A percentile compares a stretch with the other conserved stretches of the same genome.
Conservation (phyloP, 2,888 invertebrate genomes). For the Chydorus sphaericus region DNA sequence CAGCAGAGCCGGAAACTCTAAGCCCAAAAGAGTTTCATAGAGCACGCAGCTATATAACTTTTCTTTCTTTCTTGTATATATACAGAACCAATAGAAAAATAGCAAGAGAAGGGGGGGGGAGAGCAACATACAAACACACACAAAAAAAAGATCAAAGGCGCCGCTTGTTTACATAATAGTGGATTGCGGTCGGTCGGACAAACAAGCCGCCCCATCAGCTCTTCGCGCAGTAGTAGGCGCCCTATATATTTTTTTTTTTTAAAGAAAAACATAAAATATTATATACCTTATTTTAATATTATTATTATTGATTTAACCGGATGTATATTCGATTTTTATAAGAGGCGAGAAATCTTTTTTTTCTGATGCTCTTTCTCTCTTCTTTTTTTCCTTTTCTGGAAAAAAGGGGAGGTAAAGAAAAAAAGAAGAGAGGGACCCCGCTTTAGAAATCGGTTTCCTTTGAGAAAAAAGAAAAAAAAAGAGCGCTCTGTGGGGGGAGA, state of each 20-base stretch:
- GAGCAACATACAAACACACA: not conserved
- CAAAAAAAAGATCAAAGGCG: constrained; percentile 41
- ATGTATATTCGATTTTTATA: too few relatives aligned
- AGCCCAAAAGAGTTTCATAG: too few relatives aligned
- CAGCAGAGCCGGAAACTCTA: too few relatives aligned
- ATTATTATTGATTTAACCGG: too few relatives aligned
- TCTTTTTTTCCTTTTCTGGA: not conserved
- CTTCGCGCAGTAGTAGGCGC: too few relatives aligned
- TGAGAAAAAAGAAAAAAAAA: not conserved
- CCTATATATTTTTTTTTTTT: too few relatives aligned
- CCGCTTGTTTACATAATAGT: constrained; percentile 53
- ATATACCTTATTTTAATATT: too few relatives aligned
- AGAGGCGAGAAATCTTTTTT: too few relatives aligned
- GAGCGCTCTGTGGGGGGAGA: not conserved
- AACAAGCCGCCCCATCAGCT: constrained; percentile 16
- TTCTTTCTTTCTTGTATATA: too few relatives aligned
- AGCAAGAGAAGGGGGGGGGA: too few relatives aligned
- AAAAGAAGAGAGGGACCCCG: not conserved
- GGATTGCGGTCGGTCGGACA: constrained; percentile 38
- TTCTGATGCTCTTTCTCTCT: not conserved
- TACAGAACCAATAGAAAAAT: not conserved
- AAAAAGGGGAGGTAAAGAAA: not conserved
- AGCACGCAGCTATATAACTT: too few relatives aligned
- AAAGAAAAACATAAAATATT: too few relatives aligned
- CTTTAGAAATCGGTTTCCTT: constrained; percentile 8